Conservation (phyloP, 2,888 invertebrate species). For the Caenorhabditis macrosperma region DNA sequence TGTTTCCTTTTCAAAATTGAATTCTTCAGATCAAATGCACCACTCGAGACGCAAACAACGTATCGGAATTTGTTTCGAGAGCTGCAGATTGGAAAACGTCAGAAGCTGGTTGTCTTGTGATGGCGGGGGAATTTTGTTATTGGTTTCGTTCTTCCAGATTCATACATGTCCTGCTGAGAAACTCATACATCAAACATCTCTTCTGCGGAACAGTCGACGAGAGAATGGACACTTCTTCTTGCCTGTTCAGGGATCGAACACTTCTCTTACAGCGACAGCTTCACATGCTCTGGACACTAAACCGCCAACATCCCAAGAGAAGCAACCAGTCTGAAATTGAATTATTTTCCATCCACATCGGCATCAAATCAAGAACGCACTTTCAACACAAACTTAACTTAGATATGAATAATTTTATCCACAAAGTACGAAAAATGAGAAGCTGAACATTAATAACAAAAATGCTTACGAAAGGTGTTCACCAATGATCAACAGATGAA, state of each 20-base stretch:
- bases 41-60: conserved; percentile 49
- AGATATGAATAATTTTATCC: no score
- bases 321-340: no score
- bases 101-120: conserved; percentile 27
- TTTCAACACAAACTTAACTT: no score
- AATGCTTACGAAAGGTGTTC: no score
- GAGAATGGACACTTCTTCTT: conserved; percentile 57
- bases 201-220: conserved; percentile 33
- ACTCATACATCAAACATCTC: conserved; percentile 29
- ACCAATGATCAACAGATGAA: no score
- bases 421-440: no score
- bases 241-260: background rate
- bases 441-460: conserved; percentile 7
- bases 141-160: conserved; percentile 24
- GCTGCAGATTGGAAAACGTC: conserved; percentile 48
- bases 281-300: no score
- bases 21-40: conserved; percentile 37
- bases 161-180: conserved; percentile 58
- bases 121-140: background rate
- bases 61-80: conserved; percentile 54
- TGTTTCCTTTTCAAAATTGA: background rate
- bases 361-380: no score
- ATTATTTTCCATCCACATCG: no score
- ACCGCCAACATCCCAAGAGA: no score
- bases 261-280: conserved; percentile 28